A percentile compares a stretch with the other conserved stretches of the same genome.
These are phyloP conservation scores for Oscheius onirici DNA, from an alignment of 2,888 invertebrate genomes.

Conservation along the genomic window DNA sequence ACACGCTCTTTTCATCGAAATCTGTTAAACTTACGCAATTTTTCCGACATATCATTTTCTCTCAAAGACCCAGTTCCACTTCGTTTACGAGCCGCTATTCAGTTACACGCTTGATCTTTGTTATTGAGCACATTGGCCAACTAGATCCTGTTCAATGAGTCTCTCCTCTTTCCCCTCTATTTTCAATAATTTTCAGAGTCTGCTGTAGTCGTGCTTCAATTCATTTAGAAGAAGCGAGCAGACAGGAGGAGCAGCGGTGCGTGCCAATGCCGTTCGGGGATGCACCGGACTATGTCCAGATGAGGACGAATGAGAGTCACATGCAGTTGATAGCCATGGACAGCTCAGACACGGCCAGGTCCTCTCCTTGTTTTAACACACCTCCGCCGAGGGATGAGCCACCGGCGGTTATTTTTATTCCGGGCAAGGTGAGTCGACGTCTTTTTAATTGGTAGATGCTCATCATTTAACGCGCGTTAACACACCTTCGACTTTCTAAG, in stretches of 20 bases:
- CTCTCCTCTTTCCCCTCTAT: not conserved
- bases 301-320: constrained; percentile 60
- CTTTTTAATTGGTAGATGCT: too few species aligned
- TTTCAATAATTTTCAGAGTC: not conserved
- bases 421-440: constrained; percentile 47
- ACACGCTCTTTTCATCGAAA: not conserved
- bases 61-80: too few species aligned
- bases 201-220: too few species aligned
- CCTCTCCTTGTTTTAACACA: constrained; percentile 56
- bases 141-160: not conserved
- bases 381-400: constrained; percentile 41
- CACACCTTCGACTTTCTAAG: too few species aligned
- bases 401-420: constrained; percentile 53
- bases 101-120: not conserved
- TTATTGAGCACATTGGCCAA: not conserved
- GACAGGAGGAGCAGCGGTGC: not conserved
- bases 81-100: not conserved
- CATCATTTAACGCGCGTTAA: too few species aligned
- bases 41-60: too few species aligned
- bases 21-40: too few species aligned
- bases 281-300: constrained; percentile 55
- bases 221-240: not conserved
- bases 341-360: constrained; percentile 46
- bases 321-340: constrained; percentile 61
- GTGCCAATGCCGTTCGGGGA: constrained; percentile 49